phyloP scores from a whole-genome alignment of 2,797 vertebrate species.

The Simalia tracyae region DNA sequence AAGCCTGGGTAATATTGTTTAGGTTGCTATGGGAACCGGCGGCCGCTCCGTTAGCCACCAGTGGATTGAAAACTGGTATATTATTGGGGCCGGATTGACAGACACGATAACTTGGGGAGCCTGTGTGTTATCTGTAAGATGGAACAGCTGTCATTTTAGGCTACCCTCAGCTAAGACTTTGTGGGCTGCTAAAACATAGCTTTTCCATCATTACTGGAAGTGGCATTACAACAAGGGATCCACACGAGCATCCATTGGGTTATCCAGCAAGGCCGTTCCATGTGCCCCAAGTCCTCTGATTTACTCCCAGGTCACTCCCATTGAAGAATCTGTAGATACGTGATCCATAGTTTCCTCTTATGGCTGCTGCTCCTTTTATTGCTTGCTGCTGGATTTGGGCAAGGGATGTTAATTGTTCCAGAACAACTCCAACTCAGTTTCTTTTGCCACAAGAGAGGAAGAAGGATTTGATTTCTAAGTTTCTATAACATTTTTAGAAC shows the following conservation, averaged over 20 bases:
- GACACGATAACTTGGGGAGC: background rate
- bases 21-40: constrained; percentile 60
- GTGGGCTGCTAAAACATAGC: background rate
- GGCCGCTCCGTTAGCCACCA: constrained; percentile 16
- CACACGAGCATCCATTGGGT: background rate
- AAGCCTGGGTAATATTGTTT: constrained; percentile 64
- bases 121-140: background rate
- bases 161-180: background rate
- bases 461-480: background rate
- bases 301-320: background rate
- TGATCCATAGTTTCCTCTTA: background rate
- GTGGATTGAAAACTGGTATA: constrained; percentile 30
- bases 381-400: background rate
- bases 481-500: background rate
- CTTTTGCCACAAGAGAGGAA: background rate
- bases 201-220: background rate
- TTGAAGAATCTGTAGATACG: background rate
- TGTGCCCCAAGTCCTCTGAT: background rate
- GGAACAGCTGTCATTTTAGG: background rate
- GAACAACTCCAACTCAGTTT: background rate
- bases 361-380: background rate
- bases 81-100: constrained; percentile 35
- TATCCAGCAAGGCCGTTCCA: background rate
- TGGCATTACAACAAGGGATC: background rate
- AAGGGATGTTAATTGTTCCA: background rate